Base-by-base conservation (phyloP, 2,888 invertebrate genomes). In the Cybosia mesomella region DNA sequence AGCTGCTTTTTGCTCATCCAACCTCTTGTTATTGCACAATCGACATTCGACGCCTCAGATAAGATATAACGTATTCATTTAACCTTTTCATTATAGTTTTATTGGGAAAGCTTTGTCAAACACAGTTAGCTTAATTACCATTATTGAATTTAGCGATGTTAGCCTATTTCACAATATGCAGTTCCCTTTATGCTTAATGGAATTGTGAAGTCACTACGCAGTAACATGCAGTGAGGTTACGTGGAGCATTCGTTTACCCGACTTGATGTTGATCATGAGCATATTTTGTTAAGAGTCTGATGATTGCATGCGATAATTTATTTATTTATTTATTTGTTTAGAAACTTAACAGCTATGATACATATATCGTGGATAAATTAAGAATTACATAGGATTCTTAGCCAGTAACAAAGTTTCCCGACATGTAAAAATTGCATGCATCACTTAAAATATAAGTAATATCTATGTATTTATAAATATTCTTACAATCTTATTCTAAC, bases 1-100 rank as follows among this genome's bases (percentile, higher is more conserved):
- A 94, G 92, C 92, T 94, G 94, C 88, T 93, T 94, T 93, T 93
- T 93, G 92, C 92, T 91, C 93, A 89, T 92, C 90, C 86, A 89
- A 91, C 91, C 92, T 93, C 92, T 89, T 90, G 90, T 93, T 93
- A 93, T 93, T 92, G 91, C 90, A 90, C 89, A 89, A 92, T 93
- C 90, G 90, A 92, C 92, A 90, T 92, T 89, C 86, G 86, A 90
- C 88, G 89, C 88, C 85, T 90, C 90, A 89, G 91, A 92, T 93
- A 92, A 91, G 89, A 89, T 89, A 92, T 92, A 89, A 92, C 85
- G 86, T 89, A 93, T 92, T 92, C 91, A 93, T 92, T 83, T 83
- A 83, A 87, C 83, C 83, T 86, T 88, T 86, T 86, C 85, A 84
- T 82, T 85, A 85, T 87, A 86, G 86, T 89, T 89, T 87, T 87